These are phyloP conservation scores for Smutsia gigantea DNA, from an alignment of 2,797 vertebrate genomes.

Conservation along the genomic window DNA sequence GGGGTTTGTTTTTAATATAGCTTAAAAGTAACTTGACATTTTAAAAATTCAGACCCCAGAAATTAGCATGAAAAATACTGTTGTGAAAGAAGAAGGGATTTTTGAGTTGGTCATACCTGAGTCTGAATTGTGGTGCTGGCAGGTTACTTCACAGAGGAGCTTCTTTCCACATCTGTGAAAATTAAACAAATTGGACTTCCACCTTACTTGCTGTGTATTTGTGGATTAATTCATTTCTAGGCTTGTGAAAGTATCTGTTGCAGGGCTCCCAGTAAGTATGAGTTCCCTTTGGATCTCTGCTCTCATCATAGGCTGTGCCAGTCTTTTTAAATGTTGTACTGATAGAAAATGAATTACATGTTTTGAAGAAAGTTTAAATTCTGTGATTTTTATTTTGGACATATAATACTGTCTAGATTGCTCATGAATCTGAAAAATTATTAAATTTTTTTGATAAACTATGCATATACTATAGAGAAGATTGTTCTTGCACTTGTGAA, in stretches of 20 bases:
- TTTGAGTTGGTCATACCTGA: neutral
- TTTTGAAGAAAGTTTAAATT: constrained; percentile 13
- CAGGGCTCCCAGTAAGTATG: neutral
- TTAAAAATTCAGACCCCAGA: neutral
- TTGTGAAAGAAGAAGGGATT: neutral
- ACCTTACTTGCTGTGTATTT: neutral
- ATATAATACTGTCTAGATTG: neutral
- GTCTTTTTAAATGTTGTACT: neutral
- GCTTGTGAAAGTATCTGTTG: neutral
- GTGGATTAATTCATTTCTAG: neutral
- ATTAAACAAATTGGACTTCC: neutral
- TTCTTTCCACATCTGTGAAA: neutral
- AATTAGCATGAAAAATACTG: neutral
- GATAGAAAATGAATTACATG: neutral
- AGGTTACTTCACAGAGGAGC: neutral
- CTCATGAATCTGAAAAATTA: neutral
- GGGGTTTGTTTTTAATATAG: neutral
- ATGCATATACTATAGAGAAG: neutral
- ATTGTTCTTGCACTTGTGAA: neutral
- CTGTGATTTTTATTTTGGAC: constrained; percentile 3
- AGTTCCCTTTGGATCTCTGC: neutral
- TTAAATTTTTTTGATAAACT: constrained; percentile 25
- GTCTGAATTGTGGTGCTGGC: neutral
- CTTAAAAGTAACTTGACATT: neutral
- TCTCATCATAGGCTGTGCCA: neutral